Percentiles rank a stretch among this genome's conserved stretches.
Conservation (phyloP, 2,113 vertebrate species). For the Cyprinodon variegatus region DNA sequence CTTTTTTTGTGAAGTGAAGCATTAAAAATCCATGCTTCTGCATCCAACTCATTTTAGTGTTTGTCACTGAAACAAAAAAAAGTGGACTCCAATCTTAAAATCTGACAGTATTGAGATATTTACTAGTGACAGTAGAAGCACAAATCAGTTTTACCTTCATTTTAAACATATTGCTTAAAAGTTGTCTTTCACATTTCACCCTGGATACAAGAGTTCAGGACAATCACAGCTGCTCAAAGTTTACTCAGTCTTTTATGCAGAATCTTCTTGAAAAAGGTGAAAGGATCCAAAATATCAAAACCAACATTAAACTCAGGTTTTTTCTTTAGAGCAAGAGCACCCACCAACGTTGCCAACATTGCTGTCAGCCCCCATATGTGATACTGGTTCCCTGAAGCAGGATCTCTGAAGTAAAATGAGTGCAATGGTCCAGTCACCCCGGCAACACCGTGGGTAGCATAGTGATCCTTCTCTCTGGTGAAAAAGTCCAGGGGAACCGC, state of each 20-base stretch:
- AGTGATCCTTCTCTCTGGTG: conserved; percentile 73
- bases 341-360: conserved; percentile 78
- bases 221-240: conserved; percentile 71
- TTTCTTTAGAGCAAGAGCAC: conserved; percentile 78
- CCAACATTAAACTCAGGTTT: conserved; percentile 82
- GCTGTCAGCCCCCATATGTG: conserved; percentile 90
- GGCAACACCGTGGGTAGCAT: neutral
- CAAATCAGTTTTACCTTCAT: neutral
- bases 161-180: neutral
- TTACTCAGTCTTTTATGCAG: conserved; percentile 74
- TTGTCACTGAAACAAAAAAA: neutral
- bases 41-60: neutral
- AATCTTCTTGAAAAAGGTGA: conserved; percentile 60
- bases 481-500: conserved; percentile 88
- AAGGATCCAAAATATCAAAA: conserved; percentile 78
- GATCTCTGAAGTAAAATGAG: conserved; percentile 81
- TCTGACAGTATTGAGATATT: neutral
- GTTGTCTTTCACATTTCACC: neutral
- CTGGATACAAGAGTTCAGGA: neutral
- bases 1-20: neutral
- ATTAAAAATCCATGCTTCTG: neutral
- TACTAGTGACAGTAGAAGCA: neutral
- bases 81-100: neutral
- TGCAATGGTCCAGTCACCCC: conserved; percentile 49
- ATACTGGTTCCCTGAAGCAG: conserved; percentile 68